Percentiles rank a stretch among this genome's conserved stretches.
These are phyloP conservation scores for Scaptodrosophila latifasciaeformis DNA, from an alignment of 2,888 invertebrate genomes.

Conservation along the genomic window DNA sequence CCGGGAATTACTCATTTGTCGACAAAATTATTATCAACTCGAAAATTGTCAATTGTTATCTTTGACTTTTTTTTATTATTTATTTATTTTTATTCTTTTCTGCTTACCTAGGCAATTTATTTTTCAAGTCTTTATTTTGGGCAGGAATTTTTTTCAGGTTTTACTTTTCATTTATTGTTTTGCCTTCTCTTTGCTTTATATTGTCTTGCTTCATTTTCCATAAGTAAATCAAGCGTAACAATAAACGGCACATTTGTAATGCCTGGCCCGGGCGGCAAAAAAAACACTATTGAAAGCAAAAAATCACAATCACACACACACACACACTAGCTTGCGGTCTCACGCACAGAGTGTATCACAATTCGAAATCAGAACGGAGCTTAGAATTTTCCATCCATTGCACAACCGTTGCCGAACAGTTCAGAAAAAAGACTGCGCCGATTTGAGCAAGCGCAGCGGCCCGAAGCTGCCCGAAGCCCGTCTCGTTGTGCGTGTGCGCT, in stretches of 20 bases:
- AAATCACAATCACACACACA: slow-evolving; percentile 9
- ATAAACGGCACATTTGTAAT: slow-evolving; percentile 48
- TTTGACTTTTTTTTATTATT: slow-evolving; percentile 10
- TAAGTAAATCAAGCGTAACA: slow-evolving; percentile 9
- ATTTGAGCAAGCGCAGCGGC: slow-evolving; percentile 11
- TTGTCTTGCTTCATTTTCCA: slow-evolving; percentile 31
- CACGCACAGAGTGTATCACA: slow-evolving; percentile 19
- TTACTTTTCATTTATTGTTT: neutral
- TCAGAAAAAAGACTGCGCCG: slow-evolving; percentile 54
- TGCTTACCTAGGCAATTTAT: slow-evolving; percentile 16
- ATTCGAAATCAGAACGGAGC: slow-evolving; percentile 30
- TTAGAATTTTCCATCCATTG: slow-evolving; percentile 30
- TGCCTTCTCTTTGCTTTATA: slow-evolving; percentile 9
- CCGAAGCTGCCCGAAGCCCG: slow-evolving; percentile 19
- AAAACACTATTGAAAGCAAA: neutral
- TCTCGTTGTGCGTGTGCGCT: neutral
- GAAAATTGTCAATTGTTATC: slow-evolving; percentile 21
- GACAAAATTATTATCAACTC: slow-evolving; percentile 21
- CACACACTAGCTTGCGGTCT: slow-evolving; percentile 7
- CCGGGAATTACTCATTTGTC: slow-evolving; percentile 17
- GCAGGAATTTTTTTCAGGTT: too few species aligned
- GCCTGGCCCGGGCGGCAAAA: slow-evolving; percentile 33
- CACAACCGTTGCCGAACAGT: slow-evolving; percentile 38
- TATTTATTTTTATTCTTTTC: neutral
- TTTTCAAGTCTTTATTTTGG: slow-evolving; percentile 23